These are phyloP conservation scores for Pseudocheirus occidentalis DNA, from an alignment of 2,797 vertebrate genomes.

Conservation along the genomic window DNA sequence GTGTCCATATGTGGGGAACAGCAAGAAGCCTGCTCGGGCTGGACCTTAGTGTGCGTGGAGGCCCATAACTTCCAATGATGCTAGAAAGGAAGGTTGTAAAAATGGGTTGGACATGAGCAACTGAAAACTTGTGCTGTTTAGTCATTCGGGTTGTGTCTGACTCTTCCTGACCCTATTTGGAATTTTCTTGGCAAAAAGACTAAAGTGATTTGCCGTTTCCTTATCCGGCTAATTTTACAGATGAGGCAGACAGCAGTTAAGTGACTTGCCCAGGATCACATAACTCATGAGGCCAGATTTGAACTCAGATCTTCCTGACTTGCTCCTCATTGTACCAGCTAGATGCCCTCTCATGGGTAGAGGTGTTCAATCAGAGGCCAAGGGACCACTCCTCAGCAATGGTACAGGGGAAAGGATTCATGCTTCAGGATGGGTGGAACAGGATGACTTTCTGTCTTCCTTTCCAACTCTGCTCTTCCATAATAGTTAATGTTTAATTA, in stretches of 20 bases:
- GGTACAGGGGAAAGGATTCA: neutral
- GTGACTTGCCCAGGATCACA: neutral
- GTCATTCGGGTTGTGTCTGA: neutral
- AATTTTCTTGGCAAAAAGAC: neutral
- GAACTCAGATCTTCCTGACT: neutral
- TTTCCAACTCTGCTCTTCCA: neutral
- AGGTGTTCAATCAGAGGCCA: neutral
- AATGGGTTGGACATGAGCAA: no score
- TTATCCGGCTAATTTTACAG: neutral
- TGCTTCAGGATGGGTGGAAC: no score
- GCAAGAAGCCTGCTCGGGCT: no score
- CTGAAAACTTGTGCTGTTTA: neutral
- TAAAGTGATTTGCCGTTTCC: neutral
- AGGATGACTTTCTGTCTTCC: neutral
- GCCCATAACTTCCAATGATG: no score
- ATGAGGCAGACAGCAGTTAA: neutral
- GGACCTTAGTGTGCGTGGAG: no score
- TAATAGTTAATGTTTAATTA: neutral
- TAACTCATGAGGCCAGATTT: neutral
- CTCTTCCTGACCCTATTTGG: neutral
- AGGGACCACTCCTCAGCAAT: neutral
- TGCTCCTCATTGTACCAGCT: neutral
- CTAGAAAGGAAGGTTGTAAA: no score
- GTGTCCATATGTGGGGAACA: no score
- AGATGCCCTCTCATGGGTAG: neutral